These are phyloP conservation scores for Sebastolobus alascanus DNA, from an alignment of 2,797 vertebrate species.

Conservation along the genomic window DNA sequence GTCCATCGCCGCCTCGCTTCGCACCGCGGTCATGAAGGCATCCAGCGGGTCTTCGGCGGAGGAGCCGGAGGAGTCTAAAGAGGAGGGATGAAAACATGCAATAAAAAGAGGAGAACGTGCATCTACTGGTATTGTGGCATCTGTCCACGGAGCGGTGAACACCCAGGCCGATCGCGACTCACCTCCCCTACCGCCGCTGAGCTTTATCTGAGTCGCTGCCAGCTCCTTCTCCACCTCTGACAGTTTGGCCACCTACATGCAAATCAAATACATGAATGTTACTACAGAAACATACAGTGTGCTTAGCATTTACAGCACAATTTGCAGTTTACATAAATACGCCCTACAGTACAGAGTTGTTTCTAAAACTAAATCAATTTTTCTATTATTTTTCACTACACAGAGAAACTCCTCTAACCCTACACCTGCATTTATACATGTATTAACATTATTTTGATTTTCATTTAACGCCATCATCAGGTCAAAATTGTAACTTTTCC, in stretches of 20 bases:
- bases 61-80: constrained; percentile 81
- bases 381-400: neutral
- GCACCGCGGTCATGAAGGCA: constrained; percentile 95
- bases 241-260: constrained; percentile 89
- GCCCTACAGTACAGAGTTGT: neutral
- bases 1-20: constrained; percentile 87
- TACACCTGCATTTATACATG: neutral
- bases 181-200: constrained; percentile 89
- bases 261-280: neutral
- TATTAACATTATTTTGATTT: no score
- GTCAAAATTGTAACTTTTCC: neutral
- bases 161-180: constrained; percentile 51
- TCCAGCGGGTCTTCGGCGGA: constrained; percentile 93
- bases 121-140: neutral
- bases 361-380: neutral
- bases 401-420: neutral
- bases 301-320: neutral
- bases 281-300: neutral
- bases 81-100: neutral
- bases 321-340: neutral
- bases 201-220: constrained; percentile 89
- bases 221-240: constrained; percentile 91
- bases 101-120: neutral
- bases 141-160: neutral
- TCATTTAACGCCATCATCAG: neutral